A percentile compares a stretch with the other conserved stretches of the same genome.
phyloP scores from a whole-genome alignment of 2,888 invertebrate genomes.

The Fabriciana adippe region DNA sequence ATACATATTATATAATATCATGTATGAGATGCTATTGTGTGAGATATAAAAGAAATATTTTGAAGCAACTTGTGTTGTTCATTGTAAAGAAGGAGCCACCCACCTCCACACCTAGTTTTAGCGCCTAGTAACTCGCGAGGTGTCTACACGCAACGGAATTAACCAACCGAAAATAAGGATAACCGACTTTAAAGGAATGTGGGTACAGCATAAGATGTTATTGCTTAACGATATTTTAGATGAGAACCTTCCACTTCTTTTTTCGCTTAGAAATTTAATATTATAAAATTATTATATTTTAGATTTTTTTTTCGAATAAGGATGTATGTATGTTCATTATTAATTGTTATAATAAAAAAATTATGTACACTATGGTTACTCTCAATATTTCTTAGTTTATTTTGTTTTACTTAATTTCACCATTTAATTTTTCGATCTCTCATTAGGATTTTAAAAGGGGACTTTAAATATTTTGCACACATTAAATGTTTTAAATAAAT shows the following conservation, averaged over 20 bases:
- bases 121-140: conserved; percentile 69
- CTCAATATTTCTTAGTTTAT: too few species aligned
- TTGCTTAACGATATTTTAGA: background rate
- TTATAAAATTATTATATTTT: too few species aligned
- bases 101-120: conserved; percentile 70
- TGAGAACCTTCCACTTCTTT: too few species aligned
- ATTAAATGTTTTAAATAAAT: background rate
- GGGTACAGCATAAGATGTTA: background rate
- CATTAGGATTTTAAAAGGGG: too few species aligned
- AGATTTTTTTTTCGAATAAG: too few species aligned
- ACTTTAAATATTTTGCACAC: too few species aligned
- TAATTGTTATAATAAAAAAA: background rate
- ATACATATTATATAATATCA: background rate
- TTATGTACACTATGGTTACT: too few species aligned
- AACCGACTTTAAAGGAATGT: conserved; percentile 29
- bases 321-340: background rate
- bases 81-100: conserved; percentile 56
- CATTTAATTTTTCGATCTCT: too few species aligned
- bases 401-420: too few species aligned
- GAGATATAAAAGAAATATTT: background rate
- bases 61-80: conserved; percentile 9
- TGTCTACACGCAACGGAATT: conserved; percentile 73
- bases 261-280: too few species aligned
- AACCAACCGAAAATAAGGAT: conserved; percentile 55
- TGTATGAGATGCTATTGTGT: background rate